These are phyloP conservation scores for Phymorhynchus buccinoides DNA, from an alignment of 1,140 invertebrate genomes.

Conservation along the genomic window DNA sequence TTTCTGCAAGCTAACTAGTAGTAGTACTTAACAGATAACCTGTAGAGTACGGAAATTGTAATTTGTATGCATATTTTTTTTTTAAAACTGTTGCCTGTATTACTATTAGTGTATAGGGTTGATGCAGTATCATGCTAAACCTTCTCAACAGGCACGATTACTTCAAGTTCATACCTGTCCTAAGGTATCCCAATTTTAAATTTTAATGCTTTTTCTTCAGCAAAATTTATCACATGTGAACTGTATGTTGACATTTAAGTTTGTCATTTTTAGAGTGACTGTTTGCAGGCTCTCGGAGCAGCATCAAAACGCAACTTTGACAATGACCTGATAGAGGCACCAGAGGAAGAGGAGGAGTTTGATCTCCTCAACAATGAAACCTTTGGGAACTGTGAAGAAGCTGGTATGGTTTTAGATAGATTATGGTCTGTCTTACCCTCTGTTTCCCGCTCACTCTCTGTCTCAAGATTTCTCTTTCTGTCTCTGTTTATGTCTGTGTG, in stretches of 20 bases:
- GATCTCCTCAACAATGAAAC: constrained; percentile 93
- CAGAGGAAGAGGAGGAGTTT: constrained; percentile 86
- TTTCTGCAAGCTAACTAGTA: too few species aligned
- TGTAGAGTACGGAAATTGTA: too few species aligned
- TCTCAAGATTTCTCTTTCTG: too few species aligned
- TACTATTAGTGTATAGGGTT: background rate
- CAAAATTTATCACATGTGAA: too few species aligned
- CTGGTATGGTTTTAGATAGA: constrained; percentile 36
- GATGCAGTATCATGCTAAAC: too few species aligned
- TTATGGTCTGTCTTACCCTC: background rate
- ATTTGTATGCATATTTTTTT: too few species aligned
- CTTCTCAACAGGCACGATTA: too few species aligned
- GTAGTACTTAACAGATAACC: too few species aligned
- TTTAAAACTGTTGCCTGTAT: background rate
- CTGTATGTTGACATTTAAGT: background rate
- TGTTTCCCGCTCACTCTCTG: too few species aligned
- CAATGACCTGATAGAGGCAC: constrained; percentile 60
- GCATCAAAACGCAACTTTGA: constrained; percentile 49
- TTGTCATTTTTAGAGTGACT: background rate
- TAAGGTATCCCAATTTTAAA: background rate
- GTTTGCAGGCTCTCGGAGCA: constrained; percentile 63
- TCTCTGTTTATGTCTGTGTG: too few species aligned
- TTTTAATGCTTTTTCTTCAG: background rate
- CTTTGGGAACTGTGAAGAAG: constrained; percentile 80
- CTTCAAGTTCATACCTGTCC: background rate